phyloP scores from a whole-genome alignment of 2,113 vertebrate genomes.

The Falco punctatus region DNA sequence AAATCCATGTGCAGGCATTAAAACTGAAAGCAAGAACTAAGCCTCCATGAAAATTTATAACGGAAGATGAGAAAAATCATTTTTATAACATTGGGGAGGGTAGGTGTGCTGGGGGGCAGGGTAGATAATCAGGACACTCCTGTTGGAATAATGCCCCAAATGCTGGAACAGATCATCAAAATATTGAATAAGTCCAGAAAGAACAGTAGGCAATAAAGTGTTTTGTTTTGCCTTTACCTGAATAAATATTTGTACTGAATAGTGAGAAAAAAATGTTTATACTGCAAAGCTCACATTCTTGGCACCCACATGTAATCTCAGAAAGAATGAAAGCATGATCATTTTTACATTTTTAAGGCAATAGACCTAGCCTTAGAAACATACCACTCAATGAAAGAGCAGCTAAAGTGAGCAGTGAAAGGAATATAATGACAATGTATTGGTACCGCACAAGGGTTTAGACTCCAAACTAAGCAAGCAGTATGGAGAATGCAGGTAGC shows the following conservation, averaged over 20 bases:
- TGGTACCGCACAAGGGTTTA: background rate
- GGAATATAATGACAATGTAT: background rate
- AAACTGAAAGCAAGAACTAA: background rate
- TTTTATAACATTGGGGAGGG: background rate
- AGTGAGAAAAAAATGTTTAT: background rate
- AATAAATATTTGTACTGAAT: background rate
- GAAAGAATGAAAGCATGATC: background rate
- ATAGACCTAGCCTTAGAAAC: background rate
- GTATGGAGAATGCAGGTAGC: background rate
- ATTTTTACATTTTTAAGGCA: background rate
- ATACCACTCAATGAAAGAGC: background rate
- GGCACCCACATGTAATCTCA: background rate
- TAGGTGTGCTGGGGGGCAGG: background rate
- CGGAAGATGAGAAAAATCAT: background rate
- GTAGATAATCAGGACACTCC: background rate
- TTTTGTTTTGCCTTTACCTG: constrained; percentile 7
- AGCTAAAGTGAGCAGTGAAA: background rate
- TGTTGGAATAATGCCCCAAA: background rate
- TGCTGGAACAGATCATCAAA: background rate
- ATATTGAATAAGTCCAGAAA: background rate
- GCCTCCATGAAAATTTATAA: background rate
- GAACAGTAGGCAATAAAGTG: background rate
- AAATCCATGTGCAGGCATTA: background rate
- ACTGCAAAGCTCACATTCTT: background rate
- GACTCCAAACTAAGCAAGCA: background rate